phyloP scores from a whole-genome alignment of 1,140 invertebrate species.

The Cydia pomonella region DNA sequence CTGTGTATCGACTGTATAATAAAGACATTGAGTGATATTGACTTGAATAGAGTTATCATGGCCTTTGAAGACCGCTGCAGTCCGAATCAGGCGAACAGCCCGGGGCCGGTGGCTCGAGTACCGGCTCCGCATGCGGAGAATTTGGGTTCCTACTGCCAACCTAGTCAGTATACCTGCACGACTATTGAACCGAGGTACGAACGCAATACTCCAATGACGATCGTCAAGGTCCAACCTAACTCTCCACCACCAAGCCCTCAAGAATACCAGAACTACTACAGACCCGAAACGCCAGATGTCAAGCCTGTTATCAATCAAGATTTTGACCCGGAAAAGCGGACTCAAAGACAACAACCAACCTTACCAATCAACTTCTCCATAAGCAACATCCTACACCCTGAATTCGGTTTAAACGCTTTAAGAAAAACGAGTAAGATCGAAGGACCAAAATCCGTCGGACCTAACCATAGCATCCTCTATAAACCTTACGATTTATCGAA shows the following conservation, averaged over 20 bases:
- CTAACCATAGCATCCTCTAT: conserved; percentile 73
- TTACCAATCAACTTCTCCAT: conserved; percentile 71
- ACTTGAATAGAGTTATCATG: conserved; percentile 62
- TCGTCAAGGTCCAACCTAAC: conserved; percentile 66
- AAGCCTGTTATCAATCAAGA: conserved; percentile 59
- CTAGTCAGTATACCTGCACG: conserved; percentile 71
- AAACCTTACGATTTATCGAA: conserved; percentile 76
- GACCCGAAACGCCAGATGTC: conserved; percentile 68
- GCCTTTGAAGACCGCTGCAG: conserved; percentile 83
- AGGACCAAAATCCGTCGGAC: conserved; percentile 70
- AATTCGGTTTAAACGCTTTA: conserved; percentile 74
- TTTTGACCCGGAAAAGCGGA: conserved; percentile 52
- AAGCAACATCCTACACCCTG: conserved; percentile 73
- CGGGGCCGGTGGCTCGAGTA: conserved; percentile 65
- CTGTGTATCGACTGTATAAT: conserved; percentile 39
- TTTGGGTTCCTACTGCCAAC: conserved; percentile 47
- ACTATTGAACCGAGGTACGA: conserved; percentile 68
- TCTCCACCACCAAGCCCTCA: conserved; percentile 67
- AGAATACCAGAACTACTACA: conserved; percentile 67
- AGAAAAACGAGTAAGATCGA: conserved; percentile 73
- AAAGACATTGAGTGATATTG: conserved; percentile 32
- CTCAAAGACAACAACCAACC: conserved; percentile 51
- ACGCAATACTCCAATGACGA: conserved; percentile 52
- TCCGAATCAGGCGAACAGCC: conserved; percentile 82
- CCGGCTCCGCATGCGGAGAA: conserved; percentile 64